A percentile compares a stretch with the other conserved stretches of the same genome.
These are phyloP conservation scores for Oryctolagus cuniculus DNA, from an alignment of 2,113 vertebrate genomes.

Conservation along the genomic window mOryCun1.1 NC_091453.1:25149001-25149500, in stretches of 20 bases:
- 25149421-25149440: constrained; percentile 36
- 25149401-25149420: not conserved
- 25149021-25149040: too few relatives aligned
- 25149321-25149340: not conserved
- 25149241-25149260: constrained; percentile 48
- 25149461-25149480: constrained; percentile 41
- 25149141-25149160: not conserved
- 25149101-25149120: not conserved
- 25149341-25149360: constrained; percentile 4
- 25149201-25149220: constrained; percentile 34
- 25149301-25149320: not conserved
- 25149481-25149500: constrained; percentile 54
- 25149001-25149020: too few relatives aligned
- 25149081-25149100: not conserved
- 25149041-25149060: not conserved
- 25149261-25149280: not conserved
- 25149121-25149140: not conserved
- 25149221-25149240: constrained; percentile 17
- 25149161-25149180: constrained; percentile 1
- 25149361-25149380: not conserved
- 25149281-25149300: not conserved
- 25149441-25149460: constrained; percentile 19
- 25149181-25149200: constrained; percentile 27
- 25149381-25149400: constrained; percentile 46
- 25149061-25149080: not conserved